Evolutionary conservation across 2,888 invertebrate species (phyloP), one percentile per base, ranked within the genome.

Genomic region (Coelinius sp.): DNA sequence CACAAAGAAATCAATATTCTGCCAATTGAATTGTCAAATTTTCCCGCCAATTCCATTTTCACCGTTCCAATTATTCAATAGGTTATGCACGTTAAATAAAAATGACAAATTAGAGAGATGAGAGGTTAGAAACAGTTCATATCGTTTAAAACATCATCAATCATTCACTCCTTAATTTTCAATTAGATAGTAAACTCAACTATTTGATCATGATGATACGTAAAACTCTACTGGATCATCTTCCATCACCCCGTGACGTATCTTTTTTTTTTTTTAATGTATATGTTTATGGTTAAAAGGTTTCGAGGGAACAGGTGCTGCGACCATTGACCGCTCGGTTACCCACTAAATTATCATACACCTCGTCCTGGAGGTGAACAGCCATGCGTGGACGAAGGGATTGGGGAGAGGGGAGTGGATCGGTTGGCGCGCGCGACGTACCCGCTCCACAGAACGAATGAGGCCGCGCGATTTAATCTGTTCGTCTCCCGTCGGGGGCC

Each of bases 271-370:
- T 17, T 49, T 85, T 85, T 85, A 81, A 81, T 76, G 80, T 68
- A 71, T 69, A 44, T 67, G 12, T 70, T 17, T 71, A 73, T 70
- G 74, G 68, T 67, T 56, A 49, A 49, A 49, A 49, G 46, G 20
- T 49, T 49, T 14, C 8, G 65, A 72, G 66, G 73, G 71, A 77
- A 74, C 68, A 75, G 73, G 73, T 74, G 79, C 76, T 59, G 75
- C 76, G 76, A 76, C 75, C 76, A 76, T 76, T 76, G 76, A 76
- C 76, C 75, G 75, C 71, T 79, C 77, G 77, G 80, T 79, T 81
- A 79, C 81, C 82, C 79, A 77, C 78, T 82, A 79, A 83, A 82
- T 83, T 83, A 83, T 83, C 82, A 82, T 82, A 82, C 78, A 78
- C 77, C 79, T 78, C 70, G 76, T 73, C 73, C 17, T 63, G 41